These are phyloP conservation scores for Oligia fasciuncula DNA, from an alignment of 2,888 invertebrate genomes.

Conservation along the genomic window DNA sequence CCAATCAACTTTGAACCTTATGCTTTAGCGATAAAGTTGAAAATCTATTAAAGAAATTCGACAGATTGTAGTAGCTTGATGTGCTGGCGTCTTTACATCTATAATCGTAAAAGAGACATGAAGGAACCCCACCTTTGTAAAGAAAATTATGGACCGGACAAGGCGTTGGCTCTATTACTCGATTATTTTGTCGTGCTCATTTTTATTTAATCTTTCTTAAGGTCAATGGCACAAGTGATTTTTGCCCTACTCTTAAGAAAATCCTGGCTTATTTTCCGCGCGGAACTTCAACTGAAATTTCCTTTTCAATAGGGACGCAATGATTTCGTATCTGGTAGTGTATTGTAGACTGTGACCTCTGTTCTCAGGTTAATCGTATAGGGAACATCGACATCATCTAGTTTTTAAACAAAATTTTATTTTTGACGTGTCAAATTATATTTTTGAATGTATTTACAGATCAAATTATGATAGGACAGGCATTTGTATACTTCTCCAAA, in stretches of 20 bases:
- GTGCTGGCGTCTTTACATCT: not conserved
- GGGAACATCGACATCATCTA: not conserved
- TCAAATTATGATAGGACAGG: not conserved
- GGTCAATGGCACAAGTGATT: not conserved
- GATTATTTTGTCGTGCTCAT: not conserved
- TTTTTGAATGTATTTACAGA: not conserved
- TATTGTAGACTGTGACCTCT: not conserved
- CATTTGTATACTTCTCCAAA: not conserved
- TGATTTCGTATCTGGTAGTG: not conserved
- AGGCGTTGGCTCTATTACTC: too few species aligned
- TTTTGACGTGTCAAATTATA: not conserved
- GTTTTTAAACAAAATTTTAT: not conserved
- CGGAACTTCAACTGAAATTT: not conserved
- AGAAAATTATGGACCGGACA: not conserved
- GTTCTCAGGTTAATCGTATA: not conserved
- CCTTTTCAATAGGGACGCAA: not conserved
- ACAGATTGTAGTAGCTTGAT: too few species aligned
- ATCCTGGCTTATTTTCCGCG: not conserved
- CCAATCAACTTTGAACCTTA: too few species aligned
- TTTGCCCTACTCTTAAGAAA: not conserved
- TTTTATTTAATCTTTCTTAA: not conserved
- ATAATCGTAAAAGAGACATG: not conserved
- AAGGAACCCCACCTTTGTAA: not conserved
- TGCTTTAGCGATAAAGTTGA: too few species aligned
- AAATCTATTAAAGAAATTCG: too few species aligned